phyloP scores from a whole-genome alignment of 2,797 vertebrate species.

The Gallinago nigripennis region DNA sequence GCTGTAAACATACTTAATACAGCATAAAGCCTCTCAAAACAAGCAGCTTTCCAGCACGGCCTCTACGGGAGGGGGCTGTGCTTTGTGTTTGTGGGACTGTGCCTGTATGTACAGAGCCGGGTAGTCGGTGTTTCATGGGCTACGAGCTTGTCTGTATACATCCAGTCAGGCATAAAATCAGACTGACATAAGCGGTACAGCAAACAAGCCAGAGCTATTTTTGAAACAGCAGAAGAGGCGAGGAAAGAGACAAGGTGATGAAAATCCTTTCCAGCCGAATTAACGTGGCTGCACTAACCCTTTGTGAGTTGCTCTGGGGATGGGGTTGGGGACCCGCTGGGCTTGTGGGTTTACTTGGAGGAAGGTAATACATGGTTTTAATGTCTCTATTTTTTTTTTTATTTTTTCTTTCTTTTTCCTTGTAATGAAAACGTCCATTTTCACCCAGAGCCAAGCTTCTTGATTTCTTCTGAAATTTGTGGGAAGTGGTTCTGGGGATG shows the following conservation, averaged over 20 bases:
- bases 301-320: not conserved
- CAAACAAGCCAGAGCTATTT: slow-evolving; percentile 55
- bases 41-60: not conserved
- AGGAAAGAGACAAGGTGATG: slow-evolving; percentile 37
- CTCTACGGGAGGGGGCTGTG: not conserved
- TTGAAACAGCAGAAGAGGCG: slow-evolving; percentile 32
- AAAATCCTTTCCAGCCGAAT: slow-evolving; percentile 34
- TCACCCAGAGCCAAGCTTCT: not conserved
- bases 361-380: not conserved
- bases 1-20: not conserved
- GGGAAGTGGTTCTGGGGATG: not conserved
- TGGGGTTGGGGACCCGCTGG: not conserved
- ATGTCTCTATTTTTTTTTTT: not conserved
- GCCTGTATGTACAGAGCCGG: not conserved
- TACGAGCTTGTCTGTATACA: not conserved
- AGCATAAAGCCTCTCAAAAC: not conserved
- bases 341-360: not conserved
- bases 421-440: not conserved
- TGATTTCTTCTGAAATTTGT: fast-evolving
- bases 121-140: not conserved
- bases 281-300: not conserved
- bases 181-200: slow-evolving; percentile 42
- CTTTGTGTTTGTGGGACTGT: slow-evolving; percentile 7
- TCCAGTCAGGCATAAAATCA: slow-evolving; percentile 50
- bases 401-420: not conserved